Percentiles rank a stretch among this genome's conserved stretches.
Evolutionary conservation across 2,113 vertebrate species (phyloP).

Genomic region (Trichomycterus rosablanca): DNA sequence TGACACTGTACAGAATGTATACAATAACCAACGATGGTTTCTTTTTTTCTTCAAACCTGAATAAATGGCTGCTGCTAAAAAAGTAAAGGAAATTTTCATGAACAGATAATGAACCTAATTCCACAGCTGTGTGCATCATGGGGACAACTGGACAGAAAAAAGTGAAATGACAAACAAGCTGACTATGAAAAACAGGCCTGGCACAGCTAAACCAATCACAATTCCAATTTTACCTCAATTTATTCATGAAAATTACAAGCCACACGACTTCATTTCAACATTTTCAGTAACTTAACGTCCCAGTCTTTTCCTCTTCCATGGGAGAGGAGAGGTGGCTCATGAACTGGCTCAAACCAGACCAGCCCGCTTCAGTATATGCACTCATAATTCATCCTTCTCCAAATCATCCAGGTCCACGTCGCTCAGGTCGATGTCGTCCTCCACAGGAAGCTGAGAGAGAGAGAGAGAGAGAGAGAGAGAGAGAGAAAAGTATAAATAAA

Average conservation of each 20-base stretch:
- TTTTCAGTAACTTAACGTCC: slow-evolving; percentile 31
- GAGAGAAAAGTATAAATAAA: no score
- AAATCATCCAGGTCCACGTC: slow-evolving; percentile 86
- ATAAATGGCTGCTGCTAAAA: no score
- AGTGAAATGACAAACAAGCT: neutral
- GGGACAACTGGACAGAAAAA: slow-evolving; percentile 13
- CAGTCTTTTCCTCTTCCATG: slow-evolving; percentile 45
- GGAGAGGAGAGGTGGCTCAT: slow-evolving; percentile 46
- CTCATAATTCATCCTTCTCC: slow-evolving; percentile 50
- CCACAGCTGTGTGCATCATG: neutral
- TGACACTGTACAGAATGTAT: no score
- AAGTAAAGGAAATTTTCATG: neutral
- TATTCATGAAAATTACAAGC: slow-evolving; percentile 22
- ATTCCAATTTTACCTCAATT: slow-evolving; percentile 7
- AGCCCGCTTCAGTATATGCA: neutral
- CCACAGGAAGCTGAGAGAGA: slow-evolving; percentile 78
- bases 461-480: neutral
- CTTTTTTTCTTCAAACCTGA: no score
- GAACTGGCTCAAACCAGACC: slow-evolving; percentile 15
- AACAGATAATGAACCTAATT: neutral
- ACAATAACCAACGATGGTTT: neutral
- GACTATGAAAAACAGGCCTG: neutral
- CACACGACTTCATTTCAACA: slow-evolving; percentile 28
- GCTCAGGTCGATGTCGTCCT: slow-evolving; percentile 93
- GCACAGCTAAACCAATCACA: slow-evolving; percentile 6